Base-by-base conservation (phyloP, 2,113 vertebrate species). In the Macrotus californicus region DNA sequence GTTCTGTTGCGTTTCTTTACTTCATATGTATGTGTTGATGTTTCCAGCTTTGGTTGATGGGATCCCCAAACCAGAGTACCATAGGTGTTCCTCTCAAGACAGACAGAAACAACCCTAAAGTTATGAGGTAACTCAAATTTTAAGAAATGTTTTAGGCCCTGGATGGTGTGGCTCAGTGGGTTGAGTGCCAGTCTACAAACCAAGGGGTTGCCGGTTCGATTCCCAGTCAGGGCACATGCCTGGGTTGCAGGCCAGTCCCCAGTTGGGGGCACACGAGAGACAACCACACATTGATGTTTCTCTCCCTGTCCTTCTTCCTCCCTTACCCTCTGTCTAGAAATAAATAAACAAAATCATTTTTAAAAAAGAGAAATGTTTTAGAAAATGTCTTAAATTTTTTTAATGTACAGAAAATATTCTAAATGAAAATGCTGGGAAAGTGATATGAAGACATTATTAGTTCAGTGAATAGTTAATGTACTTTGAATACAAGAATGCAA, bases 1-100 rank as follows among this genome's bases (percentile, higher is more conserved):
- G 59, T 50, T 84, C 79, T 64, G n/a, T n/a, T 90, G 11, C 4
- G 7, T 29, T 83, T 92, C 31, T 75, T 92, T 24, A 89, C 54
- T 64, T 70, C 39, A 31, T 11, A 64, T 21, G 18, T 10, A 66
- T 50, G 31, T 41, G 29, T 13, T 88, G 34, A 82, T 46, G 7
- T 36, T 66, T 67, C 11, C n/a, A 50, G 8, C 22, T 43, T 84
- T 85, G 75, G 70, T 15, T 81, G 72, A 80, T 77, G 76, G 89
- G 76, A 61, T n/a, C 8, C 22, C 10, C 21, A 36, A 56, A 73
- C 7, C 43, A 54, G 16, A 75, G 29, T 7, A 54, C 31, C 7
- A 14, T 3, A 54, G 3, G 1, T 89, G 54, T 41, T 72, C 80
- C 76, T 54, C 70, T 56, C 19, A 54, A 36, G 15, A 80, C 43